Percentiles rank a stretch among this genome's conserved stretches.
phyloP scores from a whole-genome alignment of 2,888 invertebrate species.

The Hofmannophila pseudospretella region DNA sequence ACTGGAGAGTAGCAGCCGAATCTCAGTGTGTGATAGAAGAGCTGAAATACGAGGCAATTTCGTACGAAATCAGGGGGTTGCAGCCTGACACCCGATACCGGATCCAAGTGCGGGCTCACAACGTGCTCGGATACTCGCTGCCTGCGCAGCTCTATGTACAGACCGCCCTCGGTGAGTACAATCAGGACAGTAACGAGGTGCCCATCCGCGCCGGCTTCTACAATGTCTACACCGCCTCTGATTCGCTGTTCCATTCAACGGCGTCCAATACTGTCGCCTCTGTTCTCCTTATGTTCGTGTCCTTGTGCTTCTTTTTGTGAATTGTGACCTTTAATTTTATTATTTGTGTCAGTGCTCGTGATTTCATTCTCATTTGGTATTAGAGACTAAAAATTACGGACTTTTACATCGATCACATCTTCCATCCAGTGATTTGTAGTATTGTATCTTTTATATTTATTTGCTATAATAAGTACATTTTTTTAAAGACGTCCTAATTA shows the following conservation, averaged over 20 bases:
- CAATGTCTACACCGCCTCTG: slow-evolving; percentile 66
- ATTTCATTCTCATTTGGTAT: slow-evolving; percentile 5
- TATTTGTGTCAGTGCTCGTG: slow-evolving; percentile 2
- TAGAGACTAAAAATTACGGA: slow-evolving; percentile 2
- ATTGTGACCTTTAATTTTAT: slow-evolving; percentile 19
- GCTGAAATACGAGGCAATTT: slow-evolving; percentile 79
- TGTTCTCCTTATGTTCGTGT: slow-evolving; percentile 45
- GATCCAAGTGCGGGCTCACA: slow-evolving; percentile 90
- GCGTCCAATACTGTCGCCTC: slow-evolving; percentile 43
- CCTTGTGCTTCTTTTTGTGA: slow-evolving; percentile 59
- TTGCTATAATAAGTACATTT: slow-evolving; percentile 24
- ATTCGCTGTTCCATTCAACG: slow-evolving; percentile 45
- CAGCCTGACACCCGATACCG: slow-evolving; percentile 89
- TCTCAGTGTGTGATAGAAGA: slow-evolving; percentile 79
- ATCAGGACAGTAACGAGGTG: slow-evolving; percentile 66
- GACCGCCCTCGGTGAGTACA: slow-evolving; percentile 92
- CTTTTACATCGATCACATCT: slow-evolving; percentile 5
- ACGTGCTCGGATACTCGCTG: slow-evolving; percentile 88
- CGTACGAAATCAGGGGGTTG: slow-evolving; percentile 82
- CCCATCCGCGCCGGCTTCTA: slow-evolving; percentile 69
- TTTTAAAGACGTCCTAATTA: slow-evolving; percentile 19
- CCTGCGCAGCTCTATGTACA: slow-evolving; percentile 88
- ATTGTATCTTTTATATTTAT: slow-evolving; percentile 4
- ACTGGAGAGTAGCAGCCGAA: slow-evolving; percentile 78
- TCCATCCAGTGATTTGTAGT: neutral